Percentiles rank a stretch among this genome's conserved stretches.
phyloP scores from a whole-genome alignment of 2,888 invertebrate species.

The Oasisia sp. region DNA sequence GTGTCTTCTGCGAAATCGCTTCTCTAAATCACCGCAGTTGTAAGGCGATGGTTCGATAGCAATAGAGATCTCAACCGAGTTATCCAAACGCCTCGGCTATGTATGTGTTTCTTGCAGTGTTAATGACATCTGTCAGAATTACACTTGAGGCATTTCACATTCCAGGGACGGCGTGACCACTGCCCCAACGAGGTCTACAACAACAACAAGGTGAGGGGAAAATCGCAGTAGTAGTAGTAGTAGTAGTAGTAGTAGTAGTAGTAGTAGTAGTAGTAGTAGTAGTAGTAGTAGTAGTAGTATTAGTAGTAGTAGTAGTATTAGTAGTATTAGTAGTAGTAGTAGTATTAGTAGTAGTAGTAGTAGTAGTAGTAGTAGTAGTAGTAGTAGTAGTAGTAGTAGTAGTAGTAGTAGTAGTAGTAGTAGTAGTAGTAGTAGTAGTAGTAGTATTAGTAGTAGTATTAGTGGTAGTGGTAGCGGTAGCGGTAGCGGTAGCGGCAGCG shows the following conservation, averaged over 20 bases:
- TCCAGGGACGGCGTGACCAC: not conserved
- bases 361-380: too few relatives aligned
- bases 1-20: too few relatives aligned
- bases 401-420: too few relatives aligned
- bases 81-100: not conserved
- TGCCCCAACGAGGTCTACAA: not conserved
- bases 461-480: too few relatives aligned
- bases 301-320: too few relatives aligned
- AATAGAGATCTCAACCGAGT: not conserved
- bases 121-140: not conserved
- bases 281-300: too few relatives aligned
- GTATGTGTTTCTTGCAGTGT: not conserved
- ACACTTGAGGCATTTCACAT: not conserved
- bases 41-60: not conserved
- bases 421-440: too few relatives aligned
- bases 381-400: too few relatives aligned
- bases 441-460: too few relatives aligned
- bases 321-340: too few relatives aligned
- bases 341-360: too few relatives aligned
- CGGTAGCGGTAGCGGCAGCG: too few relatives aligned
- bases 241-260: not conserved
- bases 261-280: not conserved
- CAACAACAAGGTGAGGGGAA: not conserved
- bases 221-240: not conserved
- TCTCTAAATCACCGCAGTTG: not conserved